Base-by-base conservation (phyloP, 2,113 vertebrate species). In the Colius striatus region DNA sequence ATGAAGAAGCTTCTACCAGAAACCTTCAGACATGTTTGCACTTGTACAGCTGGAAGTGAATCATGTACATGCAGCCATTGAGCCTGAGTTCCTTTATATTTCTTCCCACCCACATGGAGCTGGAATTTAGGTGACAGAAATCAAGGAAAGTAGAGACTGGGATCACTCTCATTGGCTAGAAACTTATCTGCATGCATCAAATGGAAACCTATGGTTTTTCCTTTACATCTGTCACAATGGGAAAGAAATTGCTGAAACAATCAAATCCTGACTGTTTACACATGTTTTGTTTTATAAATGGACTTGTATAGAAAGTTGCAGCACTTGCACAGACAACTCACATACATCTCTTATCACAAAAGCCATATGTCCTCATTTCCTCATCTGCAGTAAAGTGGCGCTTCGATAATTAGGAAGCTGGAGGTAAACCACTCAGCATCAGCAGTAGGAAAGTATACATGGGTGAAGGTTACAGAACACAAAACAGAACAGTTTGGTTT, bases 311-410 rank as follows among this genome's bases (percentile, higher is more conserved):
- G 95, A 96, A 96, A 95, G 92, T 61, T 51, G 86, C 93, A 76
- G 90, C n/a, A 1, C 72, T 32, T 65, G 83, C 88, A 70, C 73
- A 75, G 96, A 90, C 93, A 92, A 83, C 93, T 84, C 86, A 1
- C 94, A 89, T 90, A 84, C 88, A 92, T 93, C 94, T 67, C 96
- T 97, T 96, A 97, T 97, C 96, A 96, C 93, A 38, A 79, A 66
- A 92, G 95, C 96, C 96, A 96, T 95, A 97, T 96, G 96, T 96
- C 95, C 94, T 87, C 94, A 89, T 96, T 96, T 97, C 95, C 95
- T 97, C 95, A 68, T 78, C 93, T 54, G 93, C 0, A 3, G 83
- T 60, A 23, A 84, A 88, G 53, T 0, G 11, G 73, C 4, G 6
- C 83, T 84, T 68, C 4, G 12, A 61, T 96, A 68, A 96, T 95